Base-by-base conservation (phyloP, 2,113 vertebrate species). In the Eurystomus gularis region DNA sequence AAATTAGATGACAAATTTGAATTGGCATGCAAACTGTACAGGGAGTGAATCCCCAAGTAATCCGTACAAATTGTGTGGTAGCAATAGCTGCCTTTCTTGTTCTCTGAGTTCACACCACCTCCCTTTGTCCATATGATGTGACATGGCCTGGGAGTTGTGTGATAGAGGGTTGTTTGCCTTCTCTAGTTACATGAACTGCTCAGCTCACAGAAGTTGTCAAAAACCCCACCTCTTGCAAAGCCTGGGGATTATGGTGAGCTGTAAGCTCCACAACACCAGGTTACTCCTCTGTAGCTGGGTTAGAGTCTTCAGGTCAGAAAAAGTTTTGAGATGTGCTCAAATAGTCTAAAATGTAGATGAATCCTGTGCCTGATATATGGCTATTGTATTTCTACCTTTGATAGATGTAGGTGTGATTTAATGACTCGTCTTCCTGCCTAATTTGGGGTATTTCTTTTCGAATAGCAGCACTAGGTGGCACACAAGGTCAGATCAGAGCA, bases 1-100 rank as follows among this genome's bases (percentile, higher is more conserved):
- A 96, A 95, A 94, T 82, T 37, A 61, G 70, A 35, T 76, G 42
- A 31, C 35, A 52, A 61, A 94, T 94, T 93, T 94, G 88, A 80
- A 82, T 80, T 93, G 79, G 79, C 19, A 21, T 86, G 58, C 37
- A 57, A 51, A n/a, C 40, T 17, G 15, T 35, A 13, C 17, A n/a
- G 51, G 69, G 62, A 65, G 65, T 81, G 44, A 3, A 82, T 82
- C 52, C 48, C 39, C 21, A 90, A 82, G 51, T 60, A 83, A 92
- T 72, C 71, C 68, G 39, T 28, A 40, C 70, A 79, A 87, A 72
- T 90, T 40, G 9, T 85, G 69, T 1, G 31, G 84, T 37, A 39
- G 15, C 1, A 57, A 37, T 40, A 77, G 49, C 44, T 18, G 28
- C 28, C 29, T 48, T 51, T 80, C 54, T 57, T 7, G 2, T 66